phyloP scores from a whole-genome alignment of 92 coral and sea anemone genomes.

The Heliopora coerulea region DNA sequence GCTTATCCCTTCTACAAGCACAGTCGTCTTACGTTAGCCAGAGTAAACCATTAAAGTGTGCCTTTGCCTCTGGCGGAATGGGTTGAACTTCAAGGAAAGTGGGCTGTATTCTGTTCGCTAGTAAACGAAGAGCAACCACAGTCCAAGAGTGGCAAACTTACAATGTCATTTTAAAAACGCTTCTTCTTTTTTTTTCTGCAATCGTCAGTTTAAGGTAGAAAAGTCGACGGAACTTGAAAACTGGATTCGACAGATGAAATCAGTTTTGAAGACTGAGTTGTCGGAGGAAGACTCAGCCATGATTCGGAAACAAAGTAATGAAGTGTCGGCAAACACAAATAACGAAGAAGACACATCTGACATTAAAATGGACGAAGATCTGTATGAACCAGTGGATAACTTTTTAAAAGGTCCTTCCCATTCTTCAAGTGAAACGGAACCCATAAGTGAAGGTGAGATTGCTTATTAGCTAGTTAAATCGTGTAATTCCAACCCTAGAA shows the following conservation, averaged over 20 bases:
- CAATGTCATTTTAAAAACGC: background rate
- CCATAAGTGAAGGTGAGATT: too few species aligned
- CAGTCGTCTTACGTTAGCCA: too few species aligned
- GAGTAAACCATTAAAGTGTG: too few species aligned
- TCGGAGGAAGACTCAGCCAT: constrained; percentile 51
- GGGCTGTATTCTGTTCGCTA: too few species aligned
- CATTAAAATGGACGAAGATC: constrained; percentile 11
- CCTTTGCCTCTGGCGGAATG: too few species aligned
- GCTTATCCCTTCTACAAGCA: too few species aligned
- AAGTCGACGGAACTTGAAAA: constrained; percentile 60
- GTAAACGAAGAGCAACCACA: too few species aligned
- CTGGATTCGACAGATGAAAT: constrained; percentile 63
- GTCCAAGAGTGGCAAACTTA: too few species aligned
- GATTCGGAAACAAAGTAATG: constrained; percentile 9
- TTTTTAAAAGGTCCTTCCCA: background rate
- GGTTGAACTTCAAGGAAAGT: too few species aligned
- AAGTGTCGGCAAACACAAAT: background rate
- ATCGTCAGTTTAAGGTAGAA: constrained; percentile 65
- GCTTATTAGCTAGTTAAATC: too few species aligned
- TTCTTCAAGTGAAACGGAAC: too few species aligned
- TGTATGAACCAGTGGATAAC: constrained; percentile 25
- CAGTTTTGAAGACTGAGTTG: constrained; percentile 58
- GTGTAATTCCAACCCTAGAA: too few species aligned
- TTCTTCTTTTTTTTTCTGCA: background rate
- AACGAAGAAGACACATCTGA: constrained; percentile 19